Conservation (phyloP, 2,113 vertebrate genomes). For the Pithys albifrons region DNA sequence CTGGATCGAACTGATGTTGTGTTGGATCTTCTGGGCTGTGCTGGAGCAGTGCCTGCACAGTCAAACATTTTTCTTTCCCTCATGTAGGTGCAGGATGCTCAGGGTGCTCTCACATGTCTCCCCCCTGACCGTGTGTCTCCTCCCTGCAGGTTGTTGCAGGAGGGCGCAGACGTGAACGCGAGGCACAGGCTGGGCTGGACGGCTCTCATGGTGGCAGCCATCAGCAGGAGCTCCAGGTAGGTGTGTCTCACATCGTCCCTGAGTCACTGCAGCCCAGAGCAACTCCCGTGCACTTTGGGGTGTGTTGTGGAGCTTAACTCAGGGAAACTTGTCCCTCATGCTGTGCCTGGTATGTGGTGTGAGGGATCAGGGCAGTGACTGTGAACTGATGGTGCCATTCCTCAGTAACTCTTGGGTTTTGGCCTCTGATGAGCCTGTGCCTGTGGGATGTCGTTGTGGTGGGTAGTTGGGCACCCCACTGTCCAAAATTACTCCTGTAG, state of each 20-base stretch:
- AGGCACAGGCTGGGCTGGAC: conserved; percentile 95
- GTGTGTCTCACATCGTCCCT: rapidly evolving
- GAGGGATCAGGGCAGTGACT: background rate
- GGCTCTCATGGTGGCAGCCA: conserved; percentile 91
- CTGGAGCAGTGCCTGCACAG: background rate
- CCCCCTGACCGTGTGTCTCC: background rate
- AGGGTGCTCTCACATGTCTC: rapidly evolving
- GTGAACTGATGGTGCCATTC: background rate
- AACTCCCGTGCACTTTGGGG: background rate
- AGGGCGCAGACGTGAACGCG: conserved; percentile 82
- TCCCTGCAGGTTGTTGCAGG: conserved; percentile 79
- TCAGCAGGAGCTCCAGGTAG: conserved; percentile 89
- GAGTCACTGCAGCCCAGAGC: rapidly evolving
- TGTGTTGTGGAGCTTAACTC: background rate
- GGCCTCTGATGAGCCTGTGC: background rate
- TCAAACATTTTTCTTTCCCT: background rate
- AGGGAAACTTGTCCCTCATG: rapidly evolving
- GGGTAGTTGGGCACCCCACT: too few species aligned
- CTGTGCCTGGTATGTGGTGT: rapidly evolving
- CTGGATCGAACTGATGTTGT: background rate
- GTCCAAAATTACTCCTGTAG: rapidly evolving
- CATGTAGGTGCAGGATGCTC: background rate
- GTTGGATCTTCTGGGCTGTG: background rate
- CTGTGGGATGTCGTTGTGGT: rapidly evolving
- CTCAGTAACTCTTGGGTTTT: background rate